Evolutionary conservation across 2,888 invertebrate species (phyloP).

Genomic region (Volucella inanis): DNA sequence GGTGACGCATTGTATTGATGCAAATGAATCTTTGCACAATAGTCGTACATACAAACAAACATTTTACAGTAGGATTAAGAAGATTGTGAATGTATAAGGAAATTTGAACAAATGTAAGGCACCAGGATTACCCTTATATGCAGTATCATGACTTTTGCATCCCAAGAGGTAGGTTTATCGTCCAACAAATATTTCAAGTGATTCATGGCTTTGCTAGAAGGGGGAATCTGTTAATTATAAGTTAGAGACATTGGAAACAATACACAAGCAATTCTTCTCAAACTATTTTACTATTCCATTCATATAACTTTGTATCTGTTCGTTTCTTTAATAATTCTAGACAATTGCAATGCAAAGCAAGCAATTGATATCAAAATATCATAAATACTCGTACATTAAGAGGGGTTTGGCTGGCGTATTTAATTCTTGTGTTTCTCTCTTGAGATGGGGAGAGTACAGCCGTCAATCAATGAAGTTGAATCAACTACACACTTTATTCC

Average conservation of each 20-base stretch:
- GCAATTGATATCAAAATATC: slow-evolving; percentile 7
- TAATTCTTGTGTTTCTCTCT: slow-evolving; percentile 8
- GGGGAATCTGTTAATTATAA: slow-evolving; percentile 47
- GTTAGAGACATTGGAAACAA: slow-evolving; percentile 25
- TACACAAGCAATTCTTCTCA: slow-evolving; percentile 16
- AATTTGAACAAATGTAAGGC: slow-evolving; percentile 22
- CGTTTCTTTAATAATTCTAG: slow-evolving; percentile 7
- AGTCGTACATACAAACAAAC: slow-evolving; percentile 12
- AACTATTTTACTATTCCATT: slow-evolving; percentile 3
- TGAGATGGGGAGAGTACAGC: neutral
- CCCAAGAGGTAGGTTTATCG: slow-evolving; percentile 32
- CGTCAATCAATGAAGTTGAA: neutral
- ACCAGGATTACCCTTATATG: slow-evolving; percentile 24
- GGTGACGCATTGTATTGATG: slow-evolving; percentile 44
- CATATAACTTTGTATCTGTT: slow-evolving; percentile 6
- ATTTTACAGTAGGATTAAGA: slow-evolving; percentile 7
- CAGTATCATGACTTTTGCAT: slow-evolving; percentile 26
- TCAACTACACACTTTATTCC: neutral
- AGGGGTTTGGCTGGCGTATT: neutral
- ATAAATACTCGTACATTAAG: slow-evolving; percentile 18
- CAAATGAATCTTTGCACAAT: slow-evolving; percentile 46
- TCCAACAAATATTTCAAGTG: slow-evolving; percentile 31
- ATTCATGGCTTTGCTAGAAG: slow-evolving; percentile 33
- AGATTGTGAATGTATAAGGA: slow-evolving; percentile 7
- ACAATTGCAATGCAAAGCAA: slow-evolving; percentile 17